A percentile compares a stretch with the other conserved stretches of the same genome.
Evolutionary conservation across 2,888 invertebrate genomes (phyloP).

Genomic region (Epinotia bilunana): DNA sequence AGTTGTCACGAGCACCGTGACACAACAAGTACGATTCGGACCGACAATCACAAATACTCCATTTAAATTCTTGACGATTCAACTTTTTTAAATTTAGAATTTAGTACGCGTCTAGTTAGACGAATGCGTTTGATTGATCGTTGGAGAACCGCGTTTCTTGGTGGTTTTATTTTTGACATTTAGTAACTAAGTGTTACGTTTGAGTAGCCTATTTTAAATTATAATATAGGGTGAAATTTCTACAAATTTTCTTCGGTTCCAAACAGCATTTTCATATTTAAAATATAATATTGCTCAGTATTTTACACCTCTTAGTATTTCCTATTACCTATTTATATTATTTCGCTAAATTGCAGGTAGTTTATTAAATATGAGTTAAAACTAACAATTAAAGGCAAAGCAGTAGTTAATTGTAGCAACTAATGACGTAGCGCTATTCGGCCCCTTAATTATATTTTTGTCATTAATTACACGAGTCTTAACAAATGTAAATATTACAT

Average conservation of each 20-base stretch:
- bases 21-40: conserved; percentile 54
- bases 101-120: conserved; percentile 31
- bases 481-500: conserved; percentile 46
- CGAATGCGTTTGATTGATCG: conserved; percentile 24
- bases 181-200: neutral
- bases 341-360: conserved; percentile 11
- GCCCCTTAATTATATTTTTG: conserved; percentile 52
- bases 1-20: conserved; percentile 37
- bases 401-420: conserved; percentile 54
- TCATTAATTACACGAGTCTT: conserved; percentile 52
- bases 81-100: conserved; percentile 42
- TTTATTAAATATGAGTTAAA: conserved; percentile 51
- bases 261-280: neutral
- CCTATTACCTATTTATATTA: neutral
- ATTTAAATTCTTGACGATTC: conserved; percentile 55
- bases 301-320: neutral
- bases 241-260: neutral
- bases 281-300: neutral
- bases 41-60: conserved; percentile 55
- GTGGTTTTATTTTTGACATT: neutral
- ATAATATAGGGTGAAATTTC: neutral
- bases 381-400: conserved; percentile 58
- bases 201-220: neutral
- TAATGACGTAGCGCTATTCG: conserved; percentile 56
- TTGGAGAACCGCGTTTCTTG: neutral